Percentiles rank a stretch among this genome's conserved stretches.
Evolutionary conservation across 2,888 invertebrate species (phyloP).

Genomic region (Cantharis flavilabris): DNA sequence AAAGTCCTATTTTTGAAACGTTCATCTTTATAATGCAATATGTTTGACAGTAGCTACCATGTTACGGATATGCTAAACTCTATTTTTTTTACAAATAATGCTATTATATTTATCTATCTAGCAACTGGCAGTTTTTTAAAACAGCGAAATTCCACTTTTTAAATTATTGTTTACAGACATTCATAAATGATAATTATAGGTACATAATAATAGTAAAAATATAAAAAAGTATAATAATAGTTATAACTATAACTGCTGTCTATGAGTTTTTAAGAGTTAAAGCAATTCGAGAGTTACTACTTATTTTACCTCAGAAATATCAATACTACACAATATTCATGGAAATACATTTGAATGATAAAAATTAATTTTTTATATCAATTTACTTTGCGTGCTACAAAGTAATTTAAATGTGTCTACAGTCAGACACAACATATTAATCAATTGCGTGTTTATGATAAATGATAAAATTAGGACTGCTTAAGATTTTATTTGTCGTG

Average conservation of each 20-base stretch:
- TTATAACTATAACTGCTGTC: no score
- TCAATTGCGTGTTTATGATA: constrained; percentile 4
- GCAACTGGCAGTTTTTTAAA: no score
- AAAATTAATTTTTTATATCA: neutral
- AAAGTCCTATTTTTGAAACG: neutral
- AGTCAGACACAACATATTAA: neutral
- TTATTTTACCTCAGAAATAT: neutral
- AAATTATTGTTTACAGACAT: neutral
- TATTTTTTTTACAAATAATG: neutral
- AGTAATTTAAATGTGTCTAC: neutral
- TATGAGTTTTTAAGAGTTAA: neutral
- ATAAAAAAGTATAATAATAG: no score
- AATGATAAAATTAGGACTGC: neutral
- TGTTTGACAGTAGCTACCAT: neutral
- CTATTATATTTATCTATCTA: neutral
- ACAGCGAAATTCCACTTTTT: neutral
- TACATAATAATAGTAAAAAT: no score
- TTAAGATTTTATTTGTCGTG: neutral
- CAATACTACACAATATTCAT: neutral
- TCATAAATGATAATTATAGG: no score
- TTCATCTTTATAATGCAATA: neutral
- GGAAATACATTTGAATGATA: neutral
- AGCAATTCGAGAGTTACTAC: neutral
- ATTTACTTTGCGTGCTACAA: neutral
- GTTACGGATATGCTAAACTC: neutral